Percentiles rank a stretch among this genome's conserved stretches.
These are phyloP conservation scores for Istiophorus platypterus DNA, from an alignment of 2,113 vertebrate species.

Conservation along the genomic window DNA sequence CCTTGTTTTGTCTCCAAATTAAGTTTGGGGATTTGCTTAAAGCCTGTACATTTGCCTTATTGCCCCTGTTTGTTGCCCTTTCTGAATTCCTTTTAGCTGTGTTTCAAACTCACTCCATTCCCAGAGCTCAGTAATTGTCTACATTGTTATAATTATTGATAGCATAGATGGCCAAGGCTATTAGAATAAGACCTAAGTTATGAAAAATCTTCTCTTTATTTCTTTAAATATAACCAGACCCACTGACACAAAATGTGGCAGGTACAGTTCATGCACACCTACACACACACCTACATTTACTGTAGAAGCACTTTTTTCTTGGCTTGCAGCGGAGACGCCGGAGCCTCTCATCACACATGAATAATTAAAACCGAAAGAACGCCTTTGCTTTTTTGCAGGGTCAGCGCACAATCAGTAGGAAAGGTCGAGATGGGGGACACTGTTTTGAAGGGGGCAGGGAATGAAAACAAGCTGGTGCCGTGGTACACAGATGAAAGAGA, in stretches of 20 bases:
- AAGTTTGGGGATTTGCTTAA: not conserved
- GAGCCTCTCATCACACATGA: conserved; percentile 77
- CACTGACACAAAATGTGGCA: conserved; percentile 17
- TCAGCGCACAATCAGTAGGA: conserved; percentile 77
- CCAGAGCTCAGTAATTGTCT: not conserved
- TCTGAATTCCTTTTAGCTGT: not conserved
- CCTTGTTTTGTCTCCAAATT: not conserved
- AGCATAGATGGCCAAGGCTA: not conserved
- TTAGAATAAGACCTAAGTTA: not conserved
- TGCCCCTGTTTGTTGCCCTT: not conserved
- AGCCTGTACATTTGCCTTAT: not conserved
- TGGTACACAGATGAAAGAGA: conserved; percentile 61
- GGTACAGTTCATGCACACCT: not conserved
- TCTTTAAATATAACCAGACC: not conserved
- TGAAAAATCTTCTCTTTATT: not conserved
- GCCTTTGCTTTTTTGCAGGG: conserved; percentile 77
- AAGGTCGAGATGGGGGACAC: conserved; percentile 68
- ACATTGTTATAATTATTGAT: not conserved
- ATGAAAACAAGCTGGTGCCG: conserved; percentile 59
- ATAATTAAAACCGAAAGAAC: conserved; percentile 82
- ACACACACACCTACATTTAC: conserved; percentile 22
- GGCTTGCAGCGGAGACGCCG: conserved; percentile 53
- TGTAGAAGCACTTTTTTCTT: conserved; percentile 47
- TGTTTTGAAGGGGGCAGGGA: conserved; percentile 56
- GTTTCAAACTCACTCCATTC: not conserved